Percentiles rank a stretch among this genome's conserved stretches.
These are phyloP conservation scores for Dysdera silvatica DNA, from an alignment of 1,140 invertebrate species.

Conservation along the genomic window DNA sequence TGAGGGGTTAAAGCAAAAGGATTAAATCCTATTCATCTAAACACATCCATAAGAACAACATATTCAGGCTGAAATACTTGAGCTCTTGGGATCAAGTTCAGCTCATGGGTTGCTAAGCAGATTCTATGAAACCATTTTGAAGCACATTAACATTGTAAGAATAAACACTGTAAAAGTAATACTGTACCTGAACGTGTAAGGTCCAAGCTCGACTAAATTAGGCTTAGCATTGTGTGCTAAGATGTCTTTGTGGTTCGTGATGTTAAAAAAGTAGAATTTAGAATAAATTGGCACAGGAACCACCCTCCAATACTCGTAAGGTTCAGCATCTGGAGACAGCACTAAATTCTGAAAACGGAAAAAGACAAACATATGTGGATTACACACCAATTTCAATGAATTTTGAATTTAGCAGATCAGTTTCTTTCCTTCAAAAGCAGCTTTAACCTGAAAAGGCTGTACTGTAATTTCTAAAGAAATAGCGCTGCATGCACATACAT, in stretches of 20 bases:
- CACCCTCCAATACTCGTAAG: conserved; percentile 41
- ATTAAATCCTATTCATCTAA: neutral
- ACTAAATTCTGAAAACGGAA: conserved; percentile 30
- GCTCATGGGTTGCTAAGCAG: no score
- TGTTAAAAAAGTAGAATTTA: conserved; percentile 69
- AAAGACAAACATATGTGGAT: no score
- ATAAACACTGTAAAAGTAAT: neutral
- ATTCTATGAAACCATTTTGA: no score
- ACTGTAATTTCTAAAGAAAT: no score
- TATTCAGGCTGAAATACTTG: neutral
- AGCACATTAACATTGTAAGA: neutral
- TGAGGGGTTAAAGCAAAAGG: neutral
- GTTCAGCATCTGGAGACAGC: conserved; percentile 36
- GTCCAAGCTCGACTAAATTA: conserved; percentile 69
- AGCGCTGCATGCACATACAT: no score
- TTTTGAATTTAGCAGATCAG: no score
- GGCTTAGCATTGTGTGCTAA: conserved; percentile 56
- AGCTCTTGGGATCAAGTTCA: no score
- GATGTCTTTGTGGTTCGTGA: conserved; percentile 75
- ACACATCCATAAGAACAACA: neutral
- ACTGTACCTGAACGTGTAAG: conserved; percentile 84
- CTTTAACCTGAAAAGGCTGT: no score
- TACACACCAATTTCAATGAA: no score
- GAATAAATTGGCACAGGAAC: conserved; percentile 47
- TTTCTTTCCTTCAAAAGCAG: no score